phyloP scores from a whole-genome alignment of 2,888 invertebrate genomes.

The Blera fallax region DNA sequence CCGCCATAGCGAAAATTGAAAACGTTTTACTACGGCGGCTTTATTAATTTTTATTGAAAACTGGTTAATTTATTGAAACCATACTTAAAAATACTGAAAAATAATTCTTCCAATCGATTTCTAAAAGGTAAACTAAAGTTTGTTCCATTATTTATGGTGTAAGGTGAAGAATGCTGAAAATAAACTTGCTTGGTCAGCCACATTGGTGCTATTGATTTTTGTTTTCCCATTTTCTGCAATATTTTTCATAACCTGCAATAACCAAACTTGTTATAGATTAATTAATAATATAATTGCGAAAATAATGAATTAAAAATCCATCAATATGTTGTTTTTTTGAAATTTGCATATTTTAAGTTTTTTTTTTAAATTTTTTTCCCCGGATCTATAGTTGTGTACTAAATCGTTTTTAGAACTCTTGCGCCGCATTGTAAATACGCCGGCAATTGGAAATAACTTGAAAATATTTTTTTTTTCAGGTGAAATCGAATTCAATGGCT shows the following conservation, averaged over 20 bases:
- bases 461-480: conserved; percentile 4
- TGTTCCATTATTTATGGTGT: neutral
- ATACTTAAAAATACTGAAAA: neutral
- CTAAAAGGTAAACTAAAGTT: conserved; percentile 20
- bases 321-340: neutral
- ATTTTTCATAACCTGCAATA: neutral
- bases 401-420: conserved; percentile 8
- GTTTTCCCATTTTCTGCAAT: neutral
- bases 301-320: neutral
- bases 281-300: neutral
- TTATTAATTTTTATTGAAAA: conserved; percentile 15
- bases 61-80: neutral
- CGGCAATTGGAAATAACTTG: neutral
- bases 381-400: conserved; percentile 1
- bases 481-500: conserved; percentile 76
- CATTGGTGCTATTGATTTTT: conserved; percentile 54
- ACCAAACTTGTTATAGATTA: neutral
- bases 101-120: neutral
- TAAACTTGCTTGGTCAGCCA: neutral
- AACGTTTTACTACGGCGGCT: conserved; percentile 59
- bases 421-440: conserved; percentile 17
- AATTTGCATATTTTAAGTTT: neutral
- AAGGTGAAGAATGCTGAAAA: neutral
- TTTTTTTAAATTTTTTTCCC: neutral
- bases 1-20: conserved; percentile 63